Percentiles rank a stretch among this genome's conserved stretches.
Evolutionary conservation across 2,797 vertebrate species (phyloP).

Genomic region (Coendou prehensilis): DNA sequence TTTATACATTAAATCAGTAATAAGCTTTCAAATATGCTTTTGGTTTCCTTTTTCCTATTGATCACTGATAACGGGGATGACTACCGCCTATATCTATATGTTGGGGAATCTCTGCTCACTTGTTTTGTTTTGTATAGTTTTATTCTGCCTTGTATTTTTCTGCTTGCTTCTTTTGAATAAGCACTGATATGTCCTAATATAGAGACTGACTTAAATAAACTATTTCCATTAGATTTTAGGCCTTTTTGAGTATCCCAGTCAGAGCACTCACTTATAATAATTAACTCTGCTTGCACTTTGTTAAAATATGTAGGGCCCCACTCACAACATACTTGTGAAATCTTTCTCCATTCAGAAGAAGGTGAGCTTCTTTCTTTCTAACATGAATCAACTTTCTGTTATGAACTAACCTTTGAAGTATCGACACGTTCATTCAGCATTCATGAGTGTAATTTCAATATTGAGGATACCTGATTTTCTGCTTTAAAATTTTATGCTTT

Average conservation of each 20-base stretch:
- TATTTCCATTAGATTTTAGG: neutral
- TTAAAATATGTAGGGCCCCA: neutral
- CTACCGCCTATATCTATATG: neutral
- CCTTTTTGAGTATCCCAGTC: neutral
- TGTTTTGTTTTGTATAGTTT: neutral
- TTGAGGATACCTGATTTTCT: neutral
- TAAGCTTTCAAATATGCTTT: neutral
- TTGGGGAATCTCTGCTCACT: neutral
- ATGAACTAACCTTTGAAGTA: neutral
- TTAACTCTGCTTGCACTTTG: neutral
- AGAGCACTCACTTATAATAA: neutral
- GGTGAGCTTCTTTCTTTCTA: neutral
- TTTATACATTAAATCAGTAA: neutral
- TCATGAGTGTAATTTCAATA: neutral
- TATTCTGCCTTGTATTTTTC: neutral
- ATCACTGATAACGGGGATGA: neutral
- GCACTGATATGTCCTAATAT: neutral
- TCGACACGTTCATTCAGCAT: neutral
- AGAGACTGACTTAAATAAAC: slow-evolving; percentile 32
- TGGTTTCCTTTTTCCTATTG: neutral
- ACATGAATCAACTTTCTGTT: neutral
- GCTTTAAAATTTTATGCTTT: slow-evolving; percentile 39
- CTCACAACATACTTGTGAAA: neutral
- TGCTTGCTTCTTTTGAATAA: slow-evolving; percentile 40
- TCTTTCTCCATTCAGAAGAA: slow-evolving; percentile 37